A percentile compares a stretch with the other conserved stretches of the same genome.
phyloP scores from a whole-genome alignment of 2,113 vertebrate species.

The Nettapus auritus region DNA sequence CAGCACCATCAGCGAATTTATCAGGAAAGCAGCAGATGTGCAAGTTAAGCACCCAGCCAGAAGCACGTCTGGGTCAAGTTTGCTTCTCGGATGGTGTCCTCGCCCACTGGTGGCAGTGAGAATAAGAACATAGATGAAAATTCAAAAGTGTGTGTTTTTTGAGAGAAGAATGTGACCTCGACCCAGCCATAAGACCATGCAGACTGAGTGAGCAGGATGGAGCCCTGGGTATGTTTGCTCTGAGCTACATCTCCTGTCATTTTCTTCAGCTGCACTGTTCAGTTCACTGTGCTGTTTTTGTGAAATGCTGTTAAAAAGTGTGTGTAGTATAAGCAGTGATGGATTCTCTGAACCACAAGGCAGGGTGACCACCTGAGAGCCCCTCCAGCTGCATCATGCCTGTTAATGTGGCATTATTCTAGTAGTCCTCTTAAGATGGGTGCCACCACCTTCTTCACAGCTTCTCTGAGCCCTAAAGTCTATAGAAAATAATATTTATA shows the following conservation, averaged over 20 bases:
- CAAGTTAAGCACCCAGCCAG: background rate
- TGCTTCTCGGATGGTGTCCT: background rate
- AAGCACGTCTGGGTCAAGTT: background rate
- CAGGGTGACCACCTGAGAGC: background rate
- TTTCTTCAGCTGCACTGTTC: background rate
- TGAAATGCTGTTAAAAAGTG: background rate
- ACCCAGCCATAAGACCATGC: accelerated
- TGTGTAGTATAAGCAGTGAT: background rate
- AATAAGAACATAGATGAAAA: background rate
- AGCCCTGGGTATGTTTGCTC: background rate
- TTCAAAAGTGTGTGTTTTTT: background rate
- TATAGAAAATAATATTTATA: background rate
- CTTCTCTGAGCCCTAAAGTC: background rate
- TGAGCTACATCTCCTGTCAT: background rate
- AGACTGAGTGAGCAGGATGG: background rate
- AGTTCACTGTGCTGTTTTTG: background rate
- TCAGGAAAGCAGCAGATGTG: background rate
- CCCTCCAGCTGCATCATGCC: background rate
- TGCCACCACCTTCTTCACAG: background rate
- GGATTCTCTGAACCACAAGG: background rate
- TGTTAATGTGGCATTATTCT: background rate
- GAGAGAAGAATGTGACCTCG: background rate
- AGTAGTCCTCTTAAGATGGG: background rate
- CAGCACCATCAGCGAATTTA: background rate
- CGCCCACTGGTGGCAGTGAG: background rate